Conservation (phyloP, 2,888 invertebrate species). For the Desoria tigrina region DNA sequence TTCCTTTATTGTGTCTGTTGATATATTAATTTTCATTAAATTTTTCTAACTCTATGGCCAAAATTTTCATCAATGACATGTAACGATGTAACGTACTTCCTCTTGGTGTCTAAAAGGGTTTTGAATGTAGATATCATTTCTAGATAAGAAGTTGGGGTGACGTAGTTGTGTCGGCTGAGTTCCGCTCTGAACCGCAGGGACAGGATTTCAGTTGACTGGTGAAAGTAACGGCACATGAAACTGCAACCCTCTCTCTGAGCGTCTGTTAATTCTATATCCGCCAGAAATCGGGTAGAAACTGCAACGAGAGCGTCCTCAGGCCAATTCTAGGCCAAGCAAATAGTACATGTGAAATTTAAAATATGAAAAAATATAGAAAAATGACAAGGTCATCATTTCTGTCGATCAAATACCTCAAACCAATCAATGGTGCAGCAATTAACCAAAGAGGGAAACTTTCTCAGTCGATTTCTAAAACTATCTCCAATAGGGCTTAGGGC, state of each 20-base stretch:
- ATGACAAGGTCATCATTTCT: slow-evolving; percentile 60
- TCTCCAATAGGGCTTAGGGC: slow-evolving; percentile 91
- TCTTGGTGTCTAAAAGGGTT: slow-evolving; percentile 70
- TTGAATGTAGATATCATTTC: slow-evolving; percentile 91
- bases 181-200: slow-evolving; percentile 59
- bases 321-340: slow-evolving; percentile 65
- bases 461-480: slow-evolving; percentile 74
- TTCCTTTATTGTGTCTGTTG: slow-evolving; percentile 56
- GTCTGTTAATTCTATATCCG: slow-evolving; percentile 73
- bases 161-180: slow-evolving; percentile 69
- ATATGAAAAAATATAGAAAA: not conserved
- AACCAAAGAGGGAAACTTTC: slow-evolving; percentile 89
- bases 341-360: not conserved
- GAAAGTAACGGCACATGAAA: slow-evolving; percentile 85
- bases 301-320: slow-evolving; percentile 88
- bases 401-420: too few species aligned
- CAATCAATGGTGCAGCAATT: slow-evolving; percentile 96
- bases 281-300: slow-evolving; percentile 66
- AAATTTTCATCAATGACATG: too few species aligned
- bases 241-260: slow-evolving; percentile 76
- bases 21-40: too few species aligned
- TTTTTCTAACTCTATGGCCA: too few species aligned
- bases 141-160: slow-evolving; percentile 89
- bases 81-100: too few species aligned
- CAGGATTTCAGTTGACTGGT: slow-evolving; percentile 75